Conservation (phyloP, 2,888 invertebrate genomes). For the Dendrolimus pini region DNA sequence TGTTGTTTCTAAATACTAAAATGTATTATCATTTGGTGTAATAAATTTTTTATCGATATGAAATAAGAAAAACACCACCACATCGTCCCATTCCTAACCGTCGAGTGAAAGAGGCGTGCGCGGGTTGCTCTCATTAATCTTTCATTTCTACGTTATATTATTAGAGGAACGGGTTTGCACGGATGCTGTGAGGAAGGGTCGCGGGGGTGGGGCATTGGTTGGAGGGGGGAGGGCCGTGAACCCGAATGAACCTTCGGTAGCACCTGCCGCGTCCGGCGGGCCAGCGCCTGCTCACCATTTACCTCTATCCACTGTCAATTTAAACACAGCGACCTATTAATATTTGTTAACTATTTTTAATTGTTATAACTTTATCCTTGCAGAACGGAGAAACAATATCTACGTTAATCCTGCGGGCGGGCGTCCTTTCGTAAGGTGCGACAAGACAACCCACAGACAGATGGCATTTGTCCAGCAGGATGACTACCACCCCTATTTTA, state of each 20-base stretch:
- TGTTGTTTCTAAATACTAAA: too few species aligned
- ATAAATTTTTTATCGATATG: too few species aligned
- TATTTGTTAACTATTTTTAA: conserved; percentile 1
- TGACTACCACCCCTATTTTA: too few species aligned
- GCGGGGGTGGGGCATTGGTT: conserved; percentile 18
- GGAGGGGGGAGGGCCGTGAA: conserved; percentile 48
- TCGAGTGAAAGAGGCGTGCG: conserved; percentile 72
- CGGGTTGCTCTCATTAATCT: conserved; percentile 76
- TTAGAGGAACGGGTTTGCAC: conserved; percentile 75
- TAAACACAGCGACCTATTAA: neutral
- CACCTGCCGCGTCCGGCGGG: conserved; percentile 70
- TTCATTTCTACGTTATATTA: conserved; percentile 76
- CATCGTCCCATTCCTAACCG: conserved; percentile 30
- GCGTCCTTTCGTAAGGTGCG: too few species aligned
- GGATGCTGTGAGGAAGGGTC: conserved; percentile 54
- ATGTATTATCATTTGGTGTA: too few species aligned
- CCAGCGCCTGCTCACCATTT: conserved; percentile 21
- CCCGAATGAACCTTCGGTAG: conserved; percentile 72
- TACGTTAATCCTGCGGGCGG: conserved; percentile 16
- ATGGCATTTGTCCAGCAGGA: too few species aligned
- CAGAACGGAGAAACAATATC: conserved; percentile 16
- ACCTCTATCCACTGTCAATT: conserved; percentile 5
- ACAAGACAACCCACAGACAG: too few species aligned
- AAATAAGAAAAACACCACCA: too few species aligned
- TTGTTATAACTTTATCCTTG: conserved; percentile 2